Evolutionary conservation across 2,797 vertebrate genomes (phyloP).

Genomic region (Gadopsis marmoratus): DNA sequence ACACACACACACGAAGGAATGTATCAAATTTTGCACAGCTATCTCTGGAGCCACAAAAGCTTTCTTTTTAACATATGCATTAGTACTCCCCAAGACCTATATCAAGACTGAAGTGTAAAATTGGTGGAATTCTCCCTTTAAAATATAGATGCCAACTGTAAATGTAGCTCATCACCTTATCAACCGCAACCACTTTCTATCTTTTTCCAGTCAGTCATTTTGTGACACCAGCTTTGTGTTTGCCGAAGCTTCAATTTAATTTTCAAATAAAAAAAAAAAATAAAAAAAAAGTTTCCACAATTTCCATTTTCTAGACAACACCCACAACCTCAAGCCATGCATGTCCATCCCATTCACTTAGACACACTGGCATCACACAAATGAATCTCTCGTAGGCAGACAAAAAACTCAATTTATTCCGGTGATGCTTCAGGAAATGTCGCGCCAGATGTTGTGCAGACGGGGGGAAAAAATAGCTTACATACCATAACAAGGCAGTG

Average conservation of each 20-base stretch:
- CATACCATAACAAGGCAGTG: slow-evolving; percentile 79
- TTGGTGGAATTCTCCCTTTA: not conserved
- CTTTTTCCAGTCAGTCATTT: slow-evolving; percentile 20
- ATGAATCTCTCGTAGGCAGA: slow-evolving; percentile 73
- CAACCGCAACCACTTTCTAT: not conserved
- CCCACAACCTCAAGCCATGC: slow-evolving; percentile 64
- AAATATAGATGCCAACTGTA: not conserved
- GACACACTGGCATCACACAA: slow-evolving; percentile 66
- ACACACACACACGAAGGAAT: not conserved
- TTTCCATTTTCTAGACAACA: slow-evolving; percentile 48
- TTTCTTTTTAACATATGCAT: not conserved
- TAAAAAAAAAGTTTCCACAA: slow-evolving; percentile 39
- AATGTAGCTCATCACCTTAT: slow-evolving; percentile 4
- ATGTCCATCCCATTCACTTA: slow-evolving; percentile 70
- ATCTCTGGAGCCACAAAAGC: not conserved
- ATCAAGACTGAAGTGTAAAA: not conserved
- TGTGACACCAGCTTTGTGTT: slow-evolving; percentile 16
- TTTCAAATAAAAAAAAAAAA: slow-evolving; percentile 56
- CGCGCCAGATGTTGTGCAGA: slow-evolving; percentile 86
- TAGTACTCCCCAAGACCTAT: no score
- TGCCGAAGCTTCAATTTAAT: slow-evolving; percentile 25
- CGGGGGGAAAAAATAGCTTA: slow-evolving; percentile 74
- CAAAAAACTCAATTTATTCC: slow-evolving; percentile 80
- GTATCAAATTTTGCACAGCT: not conserved
- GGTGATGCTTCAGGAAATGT: slow-evolving; percentile 82